Evolutionary conservation across 2,888 invertebrate genomes (phyloP).

Genomic region (Drosophila fulvimacula): DNA sequence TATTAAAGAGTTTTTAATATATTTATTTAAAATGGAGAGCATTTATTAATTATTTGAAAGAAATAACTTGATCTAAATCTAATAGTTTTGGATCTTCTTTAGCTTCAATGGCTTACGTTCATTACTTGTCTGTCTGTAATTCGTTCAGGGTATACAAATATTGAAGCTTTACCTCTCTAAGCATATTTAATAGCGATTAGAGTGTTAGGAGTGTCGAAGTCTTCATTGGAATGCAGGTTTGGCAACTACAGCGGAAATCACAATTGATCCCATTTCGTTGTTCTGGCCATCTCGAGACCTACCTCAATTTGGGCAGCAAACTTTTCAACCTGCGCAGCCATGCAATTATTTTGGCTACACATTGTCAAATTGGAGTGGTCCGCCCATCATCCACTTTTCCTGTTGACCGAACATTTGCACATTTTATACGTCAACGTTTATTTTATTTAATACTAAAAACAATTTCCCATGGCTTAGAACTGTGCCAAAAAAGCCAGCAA

Average conservation of each 20-base stretch:
- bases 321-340: constrained; percentile 61
- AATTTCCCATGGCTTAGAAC: constrained; percentile 71
- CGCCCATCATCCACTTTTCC: constrained; percentile 48
- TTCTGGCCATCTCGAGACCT: constrained; percentile 23
- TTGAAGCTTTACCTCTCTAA: background rate
- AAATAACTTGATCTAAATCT: too few relatives aligned
- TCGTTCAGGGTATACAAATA: background rate
- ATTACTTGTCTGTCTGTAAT: background rate
- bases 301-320: constrained; percentile 36
- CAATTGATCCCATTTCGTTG: constrained; percentile 35
- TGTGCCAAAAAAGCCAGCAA: constrained; percentile 19
- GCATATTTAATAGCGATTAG: background rate
- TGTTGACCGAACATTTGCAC: constrained; percentile 74
- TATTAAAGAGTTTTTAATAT: too few relatives aligned
- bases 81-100: too few relatives aligned
- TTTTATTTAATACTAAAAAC: constrained; percentile 77
- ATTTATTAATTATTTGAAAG: too few relatives aligned
- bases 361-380: constrained; percentile 55
- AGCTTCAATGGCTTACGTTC: background rate
- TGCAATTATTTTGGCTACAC: constrained; percentile 71
- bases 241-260: constrained; percentile 11
- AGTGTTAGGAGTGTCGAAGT: background rate
- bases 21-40: too few relatives aligned
- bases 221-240: constrained; percentile 7
- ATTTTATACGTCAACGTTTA: constrained; percentile 76